Conservation (phyloP, 2,888 invertebrate species). For the Peribatodes rhomboidaria region DNA sequence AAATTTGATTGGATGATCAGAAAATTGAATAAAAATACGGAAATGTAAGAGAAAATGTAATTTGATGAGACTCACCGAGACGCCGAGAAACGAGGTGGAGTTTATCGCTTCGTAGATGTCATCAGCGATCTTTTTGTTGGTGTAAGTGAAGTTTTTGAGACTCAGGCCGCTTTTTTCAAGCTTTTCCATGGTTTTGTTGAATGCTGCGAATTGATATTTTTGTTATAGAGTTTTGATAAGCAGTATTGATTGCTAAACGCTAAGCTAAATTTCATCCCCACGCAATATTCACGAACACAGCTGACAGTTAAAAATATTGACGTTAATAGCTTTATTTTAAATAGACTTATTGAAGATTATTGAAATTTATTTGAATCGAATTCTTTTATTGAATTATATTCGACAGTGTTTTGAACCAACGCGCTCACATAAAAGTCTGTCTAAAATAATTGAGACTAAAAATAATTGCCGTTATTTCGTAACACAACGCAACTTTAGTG, state of each 20-base stretch:
- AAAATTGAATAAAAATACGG: constrained; percentile 4
- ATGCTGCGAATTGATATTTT: constrained; percentile 87
- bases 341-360: too few relatives aligned
- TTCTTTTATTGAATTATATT: too few relatives aligned
- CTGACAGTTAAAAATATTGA: too few relatives aligned
- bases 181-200: constrained; percentile 98
- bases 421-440: constrained; percentile 4
- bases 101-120: constrained; percentile 99
- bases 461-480: constrained; percentile 1
- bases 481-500: constrained; percentile 8
- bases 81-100: constrained; percentile 98
- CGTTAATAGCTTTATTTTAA: too few relatives aligned
- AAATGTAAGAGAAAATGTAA: constrained; percentile 2
- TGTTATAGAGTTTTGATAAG: not conserved
- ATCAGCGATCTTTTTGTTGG: constrained; percentile 97
- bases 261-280: not conserved
- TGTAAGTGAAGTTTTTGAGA: constrained; percentile 98
- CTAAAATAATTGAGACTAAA: not conserved
- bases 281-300: too few relatives aligned
- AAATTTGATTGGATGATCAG: not conserved
- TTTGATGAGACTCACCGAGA: constrained; percentile 92
- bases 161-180: constrained; percentile 92
- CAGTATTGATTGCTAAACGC: not conserved
- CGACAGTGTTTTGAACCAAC: too few relatives aligned
- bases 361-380: too few relatives aligned